Conservation (phyloP, 2,888 invertebrate genomes). For the Dicyrtomina minuta region DNA sequence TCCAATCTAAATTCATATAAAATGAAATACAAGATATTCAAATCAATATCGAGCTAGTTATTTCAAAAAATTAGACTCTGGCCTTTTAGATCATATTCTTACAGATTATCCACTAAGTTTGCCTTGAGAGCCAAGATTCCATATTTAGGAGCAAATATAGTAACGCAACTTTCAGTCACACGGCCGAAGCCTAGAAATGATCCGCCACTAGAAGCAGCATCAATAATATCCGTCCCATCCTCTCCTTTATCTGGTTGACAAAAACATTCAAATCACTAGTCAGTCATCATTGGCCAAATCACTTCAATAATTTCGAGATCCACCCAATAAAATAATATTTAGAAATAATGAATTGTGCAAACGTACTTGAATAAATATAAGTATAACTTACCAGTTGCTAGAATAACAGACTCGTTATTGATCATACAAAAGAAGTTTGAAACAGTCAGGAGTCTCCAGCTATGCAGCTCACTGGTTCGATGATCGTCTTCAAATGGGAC, state of each 20-base stretch:
- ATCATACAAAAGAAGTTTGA: constrained; percentile 41
- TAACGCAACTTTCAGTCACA: constrained; percentile 33
- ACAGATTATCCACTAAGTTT: constrained; percentile 11
- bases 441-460: constrained; percentile 47
- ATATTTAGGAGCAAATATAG: constrained; percentile 39
- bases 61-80: too few species aligned
- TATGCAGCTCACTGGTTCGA: constrained; percentile 32
- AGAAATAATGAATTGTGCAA: not conserved
- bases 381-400: constrained; percentile 37
- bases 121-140: constrained; percentile 36
- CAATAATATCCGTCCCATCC: constrained; percentile 33
- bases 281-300: not conserved
- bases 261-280: too few species aligned
- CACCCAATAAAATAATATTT: not conserved
- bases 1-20: constrained; percentile 23
- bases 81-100: too few species aligned
- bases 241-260: too few species aligned
- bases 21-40: too few species aligned
- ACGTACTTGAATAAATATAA: too few species aligned
- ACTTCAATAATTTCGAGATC: not conserved
- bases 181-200: constrained; percentile 45
- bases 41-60: too few species aligned
- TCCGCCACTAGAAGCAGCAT: constrained; percentile 38
- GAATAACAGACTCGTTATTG: constrained; percentile 39
- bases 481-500: constrained; percentile 39